Evolutionary conservation across 1,140 invertebrate genomes (phyloP).

Genomic region (Ditylenchus dipsaci): DNA sequence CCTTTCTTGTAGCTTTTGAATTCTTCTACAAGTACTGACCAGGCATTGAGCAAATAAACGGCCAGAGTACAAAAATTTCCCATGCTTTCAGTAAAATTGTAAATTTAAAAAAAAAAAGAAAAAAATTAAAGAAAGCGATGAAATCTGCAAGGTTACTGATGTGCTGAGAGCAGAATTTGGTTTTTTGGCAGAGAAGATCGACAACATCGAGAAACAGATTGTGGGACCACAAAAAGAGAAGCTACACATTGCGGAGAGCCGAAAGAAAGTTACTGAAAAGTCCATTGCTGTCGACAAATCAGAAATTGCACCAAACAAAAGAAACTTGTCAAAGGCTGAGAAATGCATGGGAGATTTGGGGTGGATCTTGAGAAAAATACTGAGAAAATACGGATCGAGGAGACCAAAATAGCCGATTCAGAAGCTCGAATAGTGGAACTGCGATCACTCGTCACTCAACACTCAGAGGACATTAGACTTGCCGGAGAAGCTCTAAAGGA

Average conservation of each 20-base stretch:
- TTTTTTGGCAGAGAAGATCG: slow-evolving; percentile 70
- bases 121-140: too few relatives aligned
- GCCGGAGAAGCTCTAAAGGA: slow-evolving; percentile 11
- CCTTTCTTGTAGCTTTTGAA: too few relatives aligned
- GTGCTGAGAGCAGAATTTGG: slow-evolving; percentile 65
- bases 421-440: neutral
- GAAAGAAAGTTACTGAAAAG: slow-evolving; percentile 69
- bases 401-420: neutral
- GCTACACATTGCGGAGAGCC: slow-evolving; percentile 67
- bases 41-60: too few relatives aligned
- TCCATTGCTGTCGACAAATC: slow-evolving; percentile 74
- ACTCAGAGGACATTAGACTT: slow-evolving; percentile 11
- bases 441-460: neutral
- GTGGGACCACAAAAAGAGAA: slow-evolving; percentile 71
- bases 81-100: too few relatives aligned
- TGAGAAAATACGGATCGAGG: neutral
- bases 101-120: too few relatives aligned
- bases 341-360: slow-evolving; percentile 61
- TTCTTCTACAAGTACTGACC: too few relatives aligned
- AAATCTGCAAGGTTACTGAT: slow-evolving; percentile 66
- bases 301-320: slow-evolving; percentile 72
- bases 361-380: slow-evolving; percentile 61
- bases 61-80: too few relatives aligned
- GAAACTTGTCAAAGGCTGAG: slow-evolving; percentile 59
- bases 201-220: slow-evolving; percentile 69